Conservation (phyloP, 2,113 vertebrate species). For the Scartelaos histophorus region DNA sequence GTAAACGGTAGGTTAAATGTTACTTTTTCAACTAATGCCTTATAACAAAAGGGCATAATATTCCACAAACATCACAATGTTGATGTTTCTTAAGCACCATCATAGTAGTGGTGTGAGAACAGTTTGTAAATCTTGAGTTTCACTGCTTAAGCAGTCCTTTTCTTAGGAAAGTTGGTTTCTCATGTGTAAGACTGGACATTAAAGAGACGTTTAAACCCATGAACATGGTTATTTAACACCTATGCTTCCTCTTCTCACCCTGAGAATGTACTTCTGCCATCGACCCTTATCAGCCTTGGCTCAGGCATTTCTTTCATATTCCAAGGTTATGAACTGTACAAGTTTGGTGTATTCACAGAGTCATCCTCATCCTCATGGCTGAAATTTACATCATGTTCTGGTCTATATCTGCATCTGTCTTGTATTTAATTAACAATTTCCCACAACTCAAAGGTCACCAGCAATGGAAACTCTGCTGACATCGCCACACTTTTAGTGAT, state of each 20-base stretch:
- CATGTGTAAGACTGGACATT: slow-evolving; percentile 40
- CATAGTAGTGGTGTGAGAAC: slow-evolving; percentile 58
- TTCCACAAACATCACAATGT: slow-evolving; percentile 64
- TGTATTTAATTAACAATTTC: background rate
- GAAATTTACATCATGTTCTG: background rate
- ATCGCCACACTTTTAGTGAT: slow-evolving; percentile 34
- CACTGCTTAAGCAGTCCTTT: slow-evolving; percentile 28
- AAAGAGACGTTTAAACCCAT: slow-evolving; percentile 34
- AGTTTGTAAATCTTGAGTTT: slow-evolving; percentile 48
- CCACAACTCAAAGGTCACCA: background rate
- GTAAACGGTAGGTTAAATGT: slow-evolving; percentile 38
- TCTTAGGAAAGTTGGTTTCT: slow-evolving; percentile 30
- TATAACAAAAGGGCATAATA: slow-evolving; percentile 56
- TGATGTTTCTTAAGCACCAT: slow-evolving; percentile 60
- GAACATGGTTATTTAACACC: slow-evolving; percentile 52
- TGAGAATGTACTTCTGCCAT: slow-evolving; percentile 32
- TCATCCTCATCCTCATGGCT: background rate
- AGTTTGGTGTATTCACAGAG: background rate
- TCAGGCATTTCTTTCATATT: slow-evolving; percentile 13
- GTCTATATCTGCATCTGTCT: background rate
- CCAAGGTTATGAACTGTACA: slow-evolving; percentile 15
- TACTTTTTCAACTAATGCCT: slow-evolving; percentile 59
- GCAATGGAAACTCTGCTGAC: slow-evolving; percentile 3
- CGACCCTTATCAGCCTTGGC: slow-evolving; percentile 13
- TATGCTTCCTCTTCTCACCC: slow-evolving; percentile 25